Conservation (phyloP, 1,140 invertebrate species). For the Vollenhovia emeryi region DNA sequence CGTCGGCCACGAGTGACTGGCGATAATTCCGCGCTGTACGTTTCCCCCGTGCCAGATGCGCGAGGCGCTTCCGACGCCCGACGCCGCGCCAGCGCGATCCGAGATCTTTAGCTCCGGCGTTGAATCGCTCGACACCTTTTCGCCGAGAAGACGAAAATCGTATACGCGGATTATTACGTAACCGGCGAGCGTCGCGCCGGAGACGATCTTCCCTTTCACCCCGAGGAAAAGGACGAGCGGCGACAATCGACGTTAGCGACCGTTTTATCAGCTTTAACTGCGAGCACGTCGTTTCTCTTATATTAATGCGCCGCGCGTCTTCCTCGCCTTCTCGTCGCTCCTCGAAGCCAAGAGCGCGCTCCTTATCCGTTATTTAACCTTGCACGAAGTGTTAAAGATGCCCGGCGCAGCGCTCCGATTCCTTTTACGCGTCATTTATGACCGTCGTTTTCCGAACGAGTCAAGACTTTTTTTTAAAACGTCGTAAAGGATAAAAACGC, state of each 20-base stretch:
- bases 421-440: constrained; percentile 28
- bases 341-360: neutral
- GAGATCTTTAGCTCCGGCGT: neutral
- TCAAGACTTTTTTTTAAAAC: neutral
- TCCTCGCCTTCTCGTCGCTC: neutral
- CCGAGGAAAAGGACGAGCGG: too few species aligned
- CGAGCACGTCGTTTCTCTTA: neutral
- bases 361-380: constrained; percentile 22
- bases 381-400: constrained; percentile 33
- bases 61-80: constrained; percentile 1
- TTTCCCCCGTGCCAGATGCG: neutral
- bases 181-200: neutral
- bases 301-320: constrained; percentile 15
- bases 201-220: neutral
- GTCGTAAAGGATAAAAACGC: neutral
- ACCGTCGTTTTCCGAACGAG: neutral
- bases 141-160: neutral
- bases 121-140: neutral
- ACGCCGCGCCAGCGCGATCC: neutral
- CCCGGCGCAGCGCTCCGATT: neutral
- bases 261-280: neutral
- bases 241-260: neutral
- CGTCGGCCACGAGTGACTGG: constrained; percentile 26
- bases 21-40: constrained; percentile 4
- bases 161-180: too few species aligned